Evolutionary conservation across 2,113 vertebrate species (phyloP), one percentile per base, ranked within the genome.

Genomic region (Sinocyclocheilus anophthalmus): DNA sequence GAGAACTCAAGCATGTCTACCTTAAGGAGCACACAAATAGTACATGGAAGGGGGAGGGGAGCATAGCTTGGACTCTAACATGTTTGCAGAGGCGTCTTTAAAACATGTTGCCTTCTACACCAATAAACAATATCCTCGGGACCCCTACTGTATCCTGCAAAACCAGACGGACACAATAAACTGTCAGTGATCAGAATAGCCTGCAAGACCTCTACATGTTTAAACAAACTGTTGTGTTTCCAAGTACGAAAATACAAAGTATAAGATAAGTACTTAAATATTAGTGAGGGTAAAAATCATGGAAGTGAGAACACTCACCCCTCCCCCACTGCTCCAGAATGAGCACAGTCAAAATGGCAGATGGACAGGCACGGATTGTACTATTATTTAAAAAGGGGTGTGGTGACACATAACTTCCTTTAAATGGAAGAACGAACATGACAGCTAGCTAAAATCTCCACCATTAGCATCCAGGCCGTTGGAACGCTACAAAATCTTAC

Each of bases 281-380:
- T 61, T 10, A 37, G 57, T 63, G 33, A 33, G 18, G 77, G 57
- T 75, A 75, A 79, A 61, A 42, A 0, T n/a, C 55, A 13, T 61
- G 20, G 33, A 79, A 61, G 55, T n/a, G 20, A 79, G 77, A 39
- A 39, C 30, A 59, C 76, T 45, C 39, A 78, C 55, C 20, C 53
- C 18, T 59, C 53, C 53, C 76, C 76, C 53, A 79, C 30, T 20
- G n/a, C 48, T 77, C 26, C 48, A 77, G 24, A 77, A 78, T 57
- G 53, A 37, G 26, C 26, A 22, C 18, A 33, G 50, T 59, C 18
- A 78, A 33, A 78, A 22, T 11, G 37, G 70, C 12, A 42, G 69
- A 73, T 45, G 37, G 70, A 22, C 39, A 79, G 55, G 11, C 11
- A 79, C 0, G 30, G 53, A 59, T 14, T 18, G 2, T 61, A 37